phyloP scores from a whole-genome alignment of 2,113 vertebrate species.

The Varanus komodoensis region DNA sequence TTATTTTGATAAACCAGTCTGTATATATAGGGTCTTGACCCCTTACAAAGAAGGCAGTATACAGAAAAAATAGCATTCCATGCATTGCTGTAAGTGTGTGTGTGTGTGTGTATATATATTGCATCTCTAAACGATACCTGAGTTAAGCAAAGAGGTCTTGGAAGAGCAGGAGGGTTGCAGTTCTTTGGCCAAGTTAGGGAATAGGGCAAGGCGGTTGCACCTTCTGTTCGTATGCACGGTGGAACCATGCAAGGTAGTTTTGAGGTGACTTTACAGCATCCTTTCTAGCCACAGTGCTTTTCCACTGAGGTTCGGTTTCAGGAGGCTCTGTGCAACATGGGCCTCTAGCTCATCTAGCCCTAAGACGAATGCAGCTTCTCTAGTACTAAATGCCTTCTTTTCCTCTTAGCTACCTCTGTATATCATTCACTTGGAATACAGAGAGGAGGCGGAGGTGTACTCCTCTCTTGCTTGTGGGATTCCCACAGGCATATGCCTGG shows the following conservation, averaged over 20 bases:
- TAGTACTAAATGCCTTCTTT: background rate
- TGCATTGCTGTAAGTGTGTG: background rate
- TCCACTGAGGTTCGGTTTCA: background rate
- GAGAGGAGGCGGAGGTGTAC: too few relatives aligned
- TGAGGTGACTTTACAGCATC: background rate
- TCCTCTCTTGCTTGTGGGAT: too few relatives aligned
- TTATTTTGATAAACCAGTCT: conserved; percentile 8
- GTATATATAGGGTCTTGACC: background rate
- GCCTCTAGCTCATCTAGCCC: background rate
- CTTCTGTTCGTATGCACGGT: too few relatives aligned
- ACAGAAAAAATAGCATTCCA: background rate
- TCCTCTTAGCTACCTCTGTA: background rate
- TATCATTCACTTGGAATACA: too few relatives aligned
- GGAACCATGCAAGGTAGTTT: background rate
- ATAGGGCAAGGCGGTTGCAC: background rate
- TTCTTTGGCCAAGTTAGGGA: background rate
- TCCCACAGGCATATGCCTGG: too few relatives aligned
- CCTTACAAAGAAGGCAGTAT: background rate
- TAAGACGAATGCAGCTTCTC: background rate
- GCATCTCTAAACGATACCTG: background rate
- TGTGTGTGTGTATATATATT: background rate
- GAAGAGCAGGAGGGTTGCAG: background rate
- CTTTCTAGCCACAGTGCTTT: background rate
- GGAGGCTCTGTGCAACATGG: background rate
- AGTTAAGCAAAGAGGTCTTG: background rate